A percentile compares a stretch with the other conserved stretches of the same genome.
Evolutionary conservation across 2,797 vertebrate species (phyloP).

Genomic region (Gymnothorax reevesii): DNA sequence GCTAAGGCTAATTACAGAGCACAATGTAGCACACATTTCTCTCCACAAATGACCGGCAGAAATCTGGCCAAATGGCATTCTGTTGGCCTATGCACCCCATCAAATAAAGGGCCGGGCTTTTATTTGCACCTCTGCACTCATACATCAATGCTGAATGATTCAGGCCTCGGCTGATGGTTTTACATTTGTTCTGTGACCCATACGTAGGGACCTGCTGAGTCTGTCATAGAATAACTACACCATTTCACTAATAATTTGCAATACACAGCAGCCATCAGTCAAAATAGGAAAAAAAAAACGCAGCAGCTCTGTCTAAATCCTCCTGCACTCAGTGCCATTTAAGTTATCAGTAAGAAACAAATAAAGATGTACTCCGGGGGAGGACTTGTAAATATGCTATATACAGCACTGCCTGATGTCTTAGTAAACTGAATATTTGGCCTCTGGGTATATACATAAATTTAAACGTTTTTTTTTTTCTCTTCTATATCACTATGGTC

Average conservation of each 20-base stretch:
- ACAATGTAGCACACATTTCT: slow-evolving; percentile 73
- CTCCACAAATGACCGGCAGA: slow-evolving; percentile 72
- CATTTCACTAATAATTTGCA: slow-evolving; percentile 82
- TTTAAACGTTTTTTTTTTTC: background rate
- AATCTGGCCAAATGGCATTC: slow-evolving; percentile 75
- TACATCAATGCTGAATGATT: slow-evolving; percentile 84
- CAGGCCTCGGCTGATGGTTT: slow-evolving; percentile 71
- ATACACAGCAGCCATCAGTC: slow-evolving; percentile 75
- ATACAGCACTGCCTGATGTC: background rate
- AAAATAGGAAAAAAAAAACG: slow-evolving; percentile 56
- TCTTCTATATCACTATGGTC: background rate
- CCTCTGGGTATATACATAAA: background rate
- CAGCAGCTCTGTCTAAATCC: slow-evolving; percentile 72
- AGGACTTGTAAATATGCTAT: slow-evolving; percentile 47
- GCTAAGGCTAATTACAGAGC: slow-evolving; percentile 74
- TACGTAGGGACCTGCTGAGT: slow-evolving; percentile 64
- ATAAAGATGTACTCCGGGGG: slow-evolving; percentile 41
- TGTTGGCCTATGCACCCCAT: slow-evolving; percentile 57
- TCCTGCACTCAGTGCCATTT: slow-evolving; percentile 69
- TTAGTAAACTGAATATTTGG: background rate
- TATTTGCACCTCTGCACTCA: slow-evolving; percentile 78
- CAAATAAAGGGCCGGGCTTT: slow-evolving; percentile 68
- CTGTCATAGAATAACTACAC: slow-evolving; percentile 72
- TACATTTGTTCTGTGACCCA: slow-evolving; percentile 72
- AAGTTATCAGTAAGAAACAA: slow-evolving; percentile 65